phyloP scores from a whole-genome alignment of 2,797 vertebrate species.

The Jordanella pulchra region DNA sequence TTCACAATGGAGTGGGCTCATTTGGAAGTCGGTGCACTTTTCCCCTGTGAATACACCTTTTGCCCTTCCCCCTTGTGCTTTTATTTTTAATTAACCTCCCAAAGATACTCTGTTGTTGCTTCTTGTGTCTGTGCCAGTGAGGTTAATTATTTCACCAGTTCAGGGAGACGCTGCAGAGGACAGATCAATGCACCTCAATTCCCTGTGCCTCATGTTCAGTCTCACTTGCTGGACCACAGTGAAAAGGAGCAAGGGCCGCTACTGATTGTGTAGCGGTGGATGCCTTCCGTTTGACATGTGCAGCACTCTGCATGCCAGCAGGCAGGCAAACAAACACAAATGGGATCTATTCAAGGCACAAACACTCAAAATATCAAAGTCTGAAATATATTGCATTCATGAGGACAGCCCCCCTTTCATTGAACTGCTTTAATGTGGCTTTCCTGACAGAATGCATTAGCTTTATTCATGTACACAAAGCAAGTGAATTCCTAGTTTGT shows the following conservation, averaged over 20 bases:
- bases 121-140: constrained; percentile 79
- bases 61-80: constrained; percentile 63
- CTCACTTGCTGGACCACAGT: constrained; percentile 74
- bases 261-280: constrained; percentile 60
- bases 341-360: constrained; percentile 26
- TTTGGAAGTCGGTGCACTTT: constrained; percentile 78
- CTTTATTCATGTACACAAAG: neutral
- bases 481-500: no score
- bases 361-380: constrained; percentile 7
- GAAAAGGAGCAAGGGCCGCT: constrained; percentile 66
- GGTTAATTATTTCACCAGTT: constrained; percentile 85
- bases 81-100: constrained; percentile 89
- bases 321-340: constrained; percentile 27
- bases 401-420: neutral
- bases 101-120: constrained; percentile 83
- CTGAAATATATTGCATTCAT: constrained; percentile 29
- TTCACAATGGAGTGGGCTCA: constrained; percentile 67
- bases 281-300: constrained; percentile 29
- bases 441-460: neutral
- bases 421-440: neutral
- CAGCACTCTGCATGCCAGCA: constrained; percentile 40
- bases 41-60: constrained; percentile 71
- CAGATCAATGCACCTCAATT: constrained; percentile 86
- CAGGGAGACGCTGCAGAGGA: constrained; percentile 75
- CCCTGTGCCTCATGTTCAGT: constrained; percentile 75